A percentile compares a stretch with the other conserved stretches of the same genome.
phyloP scores from a whole-genome alignment of 2,888 invertebrate genomes.

The Amiota minor region DNA sequence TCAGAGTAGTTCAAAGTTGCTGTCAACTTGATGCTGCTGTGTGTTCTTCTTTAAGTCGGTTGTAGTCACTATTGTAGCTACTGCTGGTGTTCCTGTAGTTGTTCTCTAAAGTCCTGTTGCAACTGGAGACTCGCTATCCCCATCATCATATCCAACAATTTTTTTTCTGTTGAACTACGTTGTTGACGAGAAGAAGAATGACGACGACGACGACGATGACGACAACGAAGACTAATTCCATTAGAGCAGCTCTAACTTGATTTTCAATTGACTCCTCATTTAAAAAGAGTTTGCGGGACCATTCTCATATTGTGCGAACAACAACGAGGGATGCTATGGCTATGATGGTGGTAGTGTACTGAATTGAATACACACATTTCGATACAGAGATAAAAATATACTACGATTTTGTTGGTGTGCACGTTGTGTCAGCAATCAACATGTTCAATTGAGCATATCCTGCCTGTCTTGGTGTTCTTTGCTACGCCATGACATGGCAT shows the following conservation, averaged over 20 bases:
- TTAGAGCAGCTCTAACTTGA: slow-evolving; percentile 67
- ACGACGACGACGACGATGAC: slow-evolving; percentile 29
- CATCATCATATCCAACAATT: background rate
- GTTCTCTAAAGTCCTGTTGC: background rate
- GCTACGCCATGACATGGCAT: too few relatives aligned
- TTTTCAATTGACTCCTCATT: slow-evolving; percentile 68
- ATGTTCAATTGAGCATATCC: slow-evolving; percentile 68
- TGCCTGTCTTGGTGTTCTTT: slow-evolving; percentile 33
- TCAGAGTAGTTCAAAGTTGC: slow-evolving; percentile 26
- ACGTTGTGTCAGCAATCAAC: slow-evolving; percentile 63
- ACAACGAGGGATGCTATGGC: background rate
- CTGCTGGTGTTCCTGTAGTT: too few relatives aligned
- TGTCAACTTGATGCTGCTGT: background rate
- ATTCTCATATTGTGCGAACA: slow-evolving; percentile 15
- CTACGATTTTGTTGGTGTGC: slow-evolving; percentile 29
- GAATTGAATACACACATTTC: too few relatives aligned
- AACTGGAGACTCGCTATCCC: background rate
- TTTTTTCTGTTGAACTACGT: slow-evolving; percentile 32
- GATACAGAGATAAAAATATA: too few relatives aligned
- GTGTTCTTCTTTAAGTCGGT: too few relatives aligned
- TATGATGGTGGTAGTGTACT: background rate
- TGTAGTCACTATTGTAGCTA: too few relatives aligned
- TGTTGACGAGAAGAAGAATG: background rate
- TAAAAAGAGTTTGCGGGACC: slow-evolving; percentile 30
- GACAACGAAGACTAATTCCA: slow-evolving; percentile 61